Evolutionary conservation across 2,797 vertebrate genomes (phyloP), one percentile per base, ranked within the genome.

Genomic region (Arctocebus calabarensis): DNA sequence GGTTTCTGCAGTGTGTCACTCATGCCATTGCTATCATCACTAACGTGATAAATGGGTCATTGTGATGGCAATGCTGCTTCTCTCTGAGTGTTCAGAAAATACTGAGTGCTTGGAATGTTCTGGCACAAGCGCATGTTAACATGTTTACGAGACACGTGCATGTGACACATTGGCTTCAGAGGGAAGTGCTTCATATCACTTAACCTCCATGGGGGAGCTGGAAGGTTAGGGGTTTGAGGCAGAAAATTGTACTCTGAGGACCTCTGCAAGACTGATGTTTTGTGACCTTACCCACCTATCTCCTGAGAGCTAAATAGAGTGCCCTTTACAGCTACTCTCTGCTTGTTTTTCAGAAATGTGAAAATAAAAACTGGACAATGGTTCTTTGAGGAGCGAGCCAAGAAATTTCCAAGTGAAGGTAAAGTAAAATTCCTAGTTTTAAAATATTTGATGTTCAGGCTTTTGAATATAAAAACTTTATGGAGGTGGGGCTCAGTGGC

Each of bases 351-450:
- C 98, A 99, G 99, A 97, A 99, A 99, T 7, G 94, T 99, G 94
- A 99, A 99, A 98, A 97, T 99, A 97, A 99, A 99, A 96, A 99
- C 99, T 75, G 99, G 99, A 75, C 99, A 99, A 25, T 99, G 99
- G 99, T 99, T 99, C 98, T 98, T 99, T 73, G 99, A 99, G 92
- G 99, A 99, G 95, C 98, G 98, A 98, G 98, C 98, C 25, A 99
- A 99, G 98, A 99, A 99, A 97, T 99, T 99, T 94, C 99, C 99
- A 14, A n/a, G 91, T 57, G 98, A 98, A 99, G 99, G 99, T 99
- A 98, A n/a, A 70, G 55, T 82, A 16, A 81, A 64, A n/a, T 27
- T 48, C 25, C 52, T 66, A 27, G 40, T 61, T 87, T 78, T 32
- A 45, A 88, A 83, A 71, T 73, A 70, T 6, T 59, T 43, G 43